phyloP scores from a whole-genome alignment of 2,797 vertebrate species.

The Myotis daubentonii region DNA sequence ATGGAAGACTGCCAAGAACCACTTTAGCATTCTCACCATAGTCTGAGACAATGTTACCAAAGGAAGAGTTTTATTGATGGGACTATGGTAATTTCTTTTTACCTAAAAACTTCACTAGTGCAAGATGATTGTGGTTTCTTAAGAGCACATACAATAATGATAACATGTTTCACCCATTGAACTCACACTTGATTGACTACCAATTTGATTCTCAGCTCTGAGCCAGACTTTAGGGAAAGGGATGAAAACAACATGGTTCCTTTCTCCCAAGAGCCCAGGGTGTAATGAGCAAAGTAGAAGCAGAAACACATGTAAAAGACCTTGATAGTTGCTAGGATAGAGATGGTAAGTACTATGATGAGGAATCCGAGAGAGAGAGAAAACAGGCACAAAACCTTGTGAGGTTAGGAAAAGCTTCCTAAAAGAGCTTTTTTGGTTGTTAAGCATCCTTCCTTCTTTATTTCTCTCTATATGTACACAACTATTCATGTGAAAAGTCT shows the following conservation, averaged over 20 bases:
- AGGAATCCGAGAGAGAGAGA: too few relatives aligned
- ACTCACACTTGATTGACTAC: not conserved
- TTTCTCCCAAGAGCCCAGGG: not conserved
- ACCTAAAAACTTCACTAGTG: not conserved
- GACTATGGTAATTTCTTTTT: not conserved
- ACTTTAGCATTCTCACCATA: not conserved
- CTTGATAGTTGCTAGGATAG: not conserved
- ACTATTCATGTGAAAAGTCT: not conserved
- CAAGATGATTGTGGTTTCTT: not conserved
- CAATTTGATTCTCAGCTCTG: not conserved
- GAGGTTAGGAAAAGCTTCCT: not conserved
- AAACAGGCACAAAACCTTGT: too few relatives aligned
- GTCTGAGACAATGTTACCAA: not conserved
- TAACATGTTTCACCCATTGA: not conserved
- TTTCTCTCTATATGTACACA: not conserved
- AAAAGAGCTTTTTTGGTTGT: not conserved
- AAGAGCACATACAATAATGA: not conserved
- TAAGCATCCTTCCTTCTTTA: not conserved
- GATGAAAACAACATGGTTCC: not conserved
- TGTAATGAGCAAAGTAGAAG: not conserved
- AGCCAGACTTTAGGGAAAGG: not conserved
- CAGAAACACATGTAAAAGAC: not conserved
- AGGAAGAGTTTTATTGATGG: not conserved
- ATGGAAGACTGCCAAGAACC: not conserved
- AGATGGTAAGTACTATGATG: too few relatives aligned